phyloP scores from a whole-genome alignment of 2,113 vertebrate species.

The Mugil cephalus region DNA sequence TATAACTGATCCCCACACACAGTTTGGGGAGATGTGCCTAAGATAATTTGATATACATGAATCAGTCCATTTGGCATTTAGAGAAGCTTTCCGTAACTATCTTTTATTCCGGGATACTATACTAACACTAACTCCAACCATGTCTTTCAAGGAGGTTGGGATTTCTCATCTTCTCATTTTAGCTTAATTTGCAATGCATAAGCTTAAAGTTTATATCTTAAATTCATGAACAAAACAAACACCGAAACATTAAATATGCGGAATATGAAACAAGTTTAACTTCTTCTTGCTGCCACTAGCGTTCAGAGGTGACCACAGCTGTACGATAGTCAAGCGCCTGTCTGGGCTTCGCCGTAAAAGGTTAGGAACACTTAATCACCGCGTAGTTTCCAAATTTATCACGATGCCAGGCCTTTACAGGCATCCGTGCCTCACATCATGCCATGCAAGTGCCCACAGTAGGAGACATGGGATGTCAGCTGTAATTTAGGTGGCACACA shows the following conservation, averaged over 20 bases:
- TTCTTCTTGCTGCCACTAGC: background rate
- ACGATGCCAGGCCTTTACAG: slow-evolving; percentile 44
- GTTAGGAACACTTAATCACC: slow-evolving; percentile 70
- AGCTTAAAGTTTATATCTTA: too few species aligned
- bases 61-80: background rate
- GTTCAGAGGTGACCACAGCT: slow-evolving; percentile 23
- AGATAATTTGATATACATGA: slow-evolving; percentile 16
- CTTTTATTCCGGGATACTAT: background rate
- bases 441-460: slow-evolving; percentile 54
- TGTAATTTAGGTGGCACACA: slow-evolving; percentile 72
- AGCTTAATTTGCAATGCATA: too few species aligned
- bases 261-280: background rate
- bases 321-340: slow-evolving; percentile 26
- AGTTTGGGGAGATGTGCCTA: background rate
- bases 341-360: slow-evolving; percentile 62
- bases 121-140: too few species aligned
- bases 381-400: slow-evolving; percentile 76
- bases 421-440: slow-evolving; percentile 58
- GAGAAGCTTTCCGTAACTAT: background rate
- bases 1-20: background rate
- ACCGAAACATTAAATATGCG: background rate
- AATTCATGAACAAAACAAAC: background rate
- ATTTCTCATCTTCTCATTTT: too few species aligned
- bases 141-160: background rate
- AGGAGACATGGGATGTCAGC: slow-evolving; percentile 71